Evolutionary conservation across 2,888 invertebrate species (phyloP).

Genomic region (Chouioia cunea): DNA sequence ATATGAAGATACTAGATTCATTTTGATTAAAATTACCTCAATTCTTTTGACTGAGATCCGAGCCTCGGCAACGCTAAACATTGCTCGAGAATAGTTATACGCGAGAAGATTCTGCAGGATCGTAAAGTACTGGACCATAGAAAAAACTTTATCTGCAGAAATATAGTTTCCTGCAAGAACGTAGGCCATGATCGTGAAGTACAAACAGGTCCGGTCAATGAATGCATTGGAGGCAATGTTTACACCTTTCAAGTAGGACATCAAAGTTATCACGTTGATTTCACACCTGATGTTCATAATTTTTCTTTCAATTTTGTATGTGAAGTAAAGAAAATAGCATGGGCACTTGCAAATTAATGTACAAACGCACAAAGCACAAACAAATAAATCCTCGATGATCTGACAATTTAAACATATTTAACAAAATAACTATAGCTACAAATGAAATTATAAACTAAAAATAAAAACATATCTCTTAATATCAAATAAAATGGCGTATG

Average conservation of each 20-base stretch:
- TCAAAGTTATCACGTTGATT: conserved; percentile 75
- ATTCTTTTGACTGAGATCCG: conserved; percentile 75
- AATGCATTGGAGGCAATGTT: conserved; percentile 79
- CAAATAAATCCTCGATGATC: too few relatives aligned
- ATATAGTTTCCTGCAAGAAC: conserved; percentile 73
- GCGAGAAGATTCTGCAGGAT: conserved; percentile 78
- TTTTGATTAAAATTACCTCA: conserved; percentile 67
- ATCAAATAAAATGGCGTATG: too few relatives aligned
- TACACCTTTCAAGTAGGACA: conserved; percentile 78
- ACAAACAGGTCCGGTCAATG: conserved; percentile 86
- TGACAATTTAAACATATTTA: too few relatives aligned
- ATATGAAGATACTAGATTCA: neutral
- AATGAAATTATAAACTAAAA: too few relatives aligned
- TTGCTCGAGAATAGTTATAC: conserved; percentile 75
- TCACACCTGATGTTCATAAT: conserved; percentile 72
- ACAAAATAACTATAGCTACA: too few relatives aligned
- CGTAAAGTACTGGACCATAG: conserved; percentile 83
- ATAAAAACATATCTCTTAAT: too few relatives aligned
- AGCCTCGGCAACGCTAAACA: conserved; percentile 75
- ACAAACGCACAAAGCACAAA: too few relatives aligned
- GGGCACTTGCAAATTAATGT: too few relatives aligned
- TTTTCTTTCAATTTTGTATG: too few relatives aligned
- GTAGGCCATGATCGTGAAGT: conserved; percentile 83
- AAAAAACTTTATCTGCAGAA: conserved; percentile 78
- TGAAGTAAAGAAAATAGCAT: too few relatives aligned